Conservation (phyloP, 2,113 vertebrate genomes). For the Nicator chloris region DNA sequence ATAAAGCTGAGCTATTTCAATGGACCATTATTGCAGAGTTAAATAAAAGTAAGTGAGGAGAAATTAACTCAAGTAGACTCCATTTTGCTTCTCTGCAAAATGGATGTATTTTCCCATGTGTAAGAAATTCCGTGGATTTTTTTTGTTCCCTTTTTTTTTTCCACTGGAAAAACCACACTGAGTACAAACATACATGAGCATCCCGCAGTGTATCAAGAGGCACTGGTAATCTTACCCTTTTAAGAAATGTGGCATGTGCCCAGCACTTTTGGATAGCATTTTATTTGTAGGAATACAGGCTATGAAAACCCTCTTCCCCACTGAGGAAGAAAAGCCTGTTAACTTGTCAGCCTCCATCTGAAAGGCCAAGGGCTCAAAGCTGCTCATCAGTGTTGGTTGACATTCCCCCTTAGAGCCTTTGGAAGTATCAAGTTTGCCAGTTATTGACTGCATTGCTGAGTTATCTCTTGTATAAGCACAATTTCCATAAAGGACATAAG, state of each 20-base stretch:
- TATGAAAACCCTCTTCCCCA: neutral
- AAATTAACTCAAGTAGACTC: conserved; percentile 1
- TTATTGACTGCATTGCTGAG: conserved; percentile 63
- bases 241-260: conserved; percentile 22
- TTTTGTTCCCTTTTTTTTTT: neutral
- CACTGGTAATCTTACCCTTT: conserved; percentile 20
- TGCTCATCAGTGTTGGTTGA: conserved; percentile 56
- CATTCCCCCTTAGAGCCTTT: conserved; percentile 61
- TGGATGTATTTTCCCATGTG: neutral
- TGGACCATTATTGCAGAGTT: neutral
- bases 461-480: conserved; percentile 68
- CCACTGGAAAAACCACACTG: neutral
- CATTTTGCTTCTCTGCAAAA: neutral
- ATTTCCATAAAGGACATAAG: conserved; percentile 65
- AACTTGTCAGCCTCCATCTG: conserved; percentile 47
- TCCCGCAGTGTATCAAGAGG: conserved; percentile 11
- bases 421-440: conserved; percentile 68
- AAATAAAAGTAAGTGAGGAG: neutral
- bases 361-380: conserved; percentile 57
- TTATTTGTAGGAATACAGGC: conserved; percentile 19
- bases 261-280: conserved; percentile 13
- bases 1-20: neutral
- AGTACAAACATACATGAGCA: neutral
- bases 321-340: conserved; percentile 45
- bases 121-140: neutral